Percentiles rank a stretch among this genome's conserved stretches.
phyloP scores from a whole-genome alignment of 2,888 invertebrate species.

The Cordilura impudica region DNA sequence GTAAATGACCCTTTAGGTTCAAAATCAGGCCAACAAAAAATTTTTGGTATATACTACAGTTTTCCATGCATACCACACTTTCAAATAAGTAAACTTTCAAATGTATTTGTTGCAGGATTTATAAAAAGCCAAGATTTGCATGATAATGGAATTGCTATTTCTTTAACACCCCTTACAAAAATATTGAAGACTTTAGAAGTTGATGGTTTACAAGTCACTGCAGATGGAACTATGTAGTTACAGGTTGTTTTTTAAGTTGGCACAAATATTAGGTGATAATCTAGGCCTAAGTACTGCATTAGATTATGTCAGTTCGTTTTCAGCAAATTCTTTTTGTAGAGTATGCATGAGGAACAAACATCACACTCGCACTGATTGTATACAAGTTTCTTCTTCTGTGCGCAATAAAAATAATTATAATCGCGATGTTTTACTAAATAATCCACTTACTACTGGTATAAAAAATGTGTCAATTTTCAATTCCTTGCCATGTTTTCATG shows the following conservation, averaged over 20 bases:
- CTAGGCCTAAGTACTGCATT: conserved; percentile 43
- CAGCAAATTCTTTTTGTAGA: conserved; percentile 56
- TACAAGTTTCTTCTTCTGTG: conserved; percentile 34
- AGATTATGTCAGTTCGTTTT: conserved; percentile 52
- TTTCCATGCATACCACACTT: conserved; percentile 34
- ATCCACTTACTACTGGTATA: conserved; percentile 49
- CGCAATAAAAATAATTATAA: conserved; percentile 54
- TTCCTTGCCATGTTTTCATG: conserved; percentile 54
- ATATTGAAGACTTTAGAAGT: conserved; percentile 49
- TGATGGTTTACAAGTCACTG: conserved; percentile 43
- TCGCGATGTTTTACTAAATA: conserved; percentile 42
- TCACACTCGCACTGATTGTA: conserved; percentile 37
- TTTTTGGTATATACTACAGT: conserved; percentile 50
- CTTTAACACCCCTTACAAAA: conserved; percentile 44
- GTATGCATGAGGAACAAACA: conserved; percentile 50
- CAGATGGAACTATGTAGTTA: conserved; percentile 36
- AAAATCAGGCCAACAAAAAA: conserved; percentile 44
- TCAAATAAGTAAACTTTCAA: conserved; percentile 38
- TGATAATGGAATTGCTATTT: conserved; percentile 45
- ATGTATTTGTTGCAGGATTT: conserved; percentile 54
- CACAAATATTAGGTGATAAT: conserved; percentile 55
- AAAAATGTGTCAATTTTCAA: conserved; percentile 50
- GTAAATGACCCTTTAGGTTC: conserved; percentile 48
- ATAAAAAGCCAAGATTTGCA: conserved; percentile 46
- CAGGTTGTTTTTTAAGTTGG: conserved; percentile 46